Base-by-base conservation (phyloP, 1,140 invertebrate genomes). In the Calliopsis andreniformis region DNA sequence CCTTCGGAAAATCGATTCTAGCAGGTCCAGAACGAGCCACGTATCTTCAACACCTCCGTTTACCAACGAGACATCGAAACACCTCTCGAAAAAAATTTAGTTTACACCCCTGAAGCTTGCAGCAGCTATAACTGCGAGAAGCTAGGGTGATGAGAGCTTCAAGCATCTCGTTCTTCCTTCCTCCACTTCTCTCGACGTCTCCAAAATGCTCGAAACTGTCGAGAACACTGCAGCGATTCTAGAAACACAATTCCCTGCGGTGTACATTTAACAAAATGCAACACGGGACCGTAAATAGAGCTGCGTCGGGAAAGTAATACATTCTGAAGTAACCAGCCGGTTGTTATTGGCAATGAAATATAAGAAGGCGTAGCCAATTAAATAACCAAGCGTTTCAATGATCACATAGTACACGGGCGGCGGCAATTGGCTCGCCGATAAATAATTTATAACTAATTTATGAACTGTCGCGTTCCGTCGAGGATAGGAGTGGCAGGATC, bases 391-490 rank as follows among this genome's bases (percentile, higher is more conserved):
- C 45, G 30, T 70, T 59, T 20, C 35, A 72, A 20, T 8, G 47
- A 32, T 20, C 42, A 14, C 25, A 58, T 28, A n/a, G 35, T 7
- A 39, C 23, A 39, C 35, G 35, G 10, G 35, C 10, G 35, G 35
- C 23, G 14, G n/a, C 28, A 14, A 55, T 28, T 14, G 39, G 7
- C 47, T 0, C 14, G 35, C 6, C n/a, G 35, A 49, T 68, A 45
- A 69, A 68, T 76, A 76, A 69, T 76, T 68, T 59, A 76, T 76
- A 68, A 59, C 35, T 39, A 39, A 39, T 39, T 39, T 10, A 39
- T 39, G 56, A n/a, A n/a, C n/a, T 28, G 25, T 20, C 10, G 8
- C 18, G 7, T 20, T 32, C n/a, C 32, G 23, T 55, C 18, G 35
- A 3, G 35, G 35, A 42, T 3, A 23, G 32, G 73, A 53, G 73